A percentile compares a stretch with the other conserved stretches of the same genome.
Conservation (phyloP, 1,140 invertebrate genomes). For the Zelostemma sp. region DNA sequence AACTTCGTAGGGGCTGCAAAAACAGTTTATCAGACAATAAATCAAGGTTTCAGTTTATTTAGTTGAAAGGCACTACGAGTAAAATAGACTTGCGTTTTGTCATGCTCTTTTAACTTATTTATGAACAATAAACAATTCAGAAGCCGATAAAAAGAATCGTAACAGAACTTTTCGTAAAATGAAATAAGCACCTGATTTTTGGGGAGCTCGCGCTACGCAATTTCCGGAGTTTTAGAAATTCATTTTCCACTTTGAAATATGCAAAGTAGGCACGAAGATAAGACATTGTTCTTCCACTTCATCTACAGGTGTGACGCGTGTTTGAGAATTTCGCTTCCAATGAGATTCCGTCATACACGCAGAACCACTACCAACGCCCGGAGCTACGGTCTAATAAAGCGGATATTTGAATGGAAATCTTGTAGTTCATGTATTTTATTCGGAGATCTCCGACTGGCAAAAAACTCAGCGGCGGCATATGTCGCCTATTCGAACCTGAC, state of each 20-base stretch:
- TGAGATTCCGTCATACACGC: constrained; percentile 15
- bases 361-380: constrained; percentile 18
- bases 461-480: constrained; percentile 47
- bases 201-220: too few species aligned
- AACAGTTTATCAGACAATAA: neutral
- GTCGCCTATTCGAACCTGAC: constrained; percentile 49
- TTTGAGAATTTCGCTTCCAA: constrained; percentile 20
- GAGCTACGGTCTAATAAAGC: constrained; percentile 40
- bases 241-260: constrained; percentile 14
- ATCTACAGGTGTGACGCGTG: constrained; percentile 23
- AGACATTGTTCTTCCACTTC: constrained; percentile 23
- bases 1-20: neutral
- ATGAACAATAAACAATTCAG: neutral
- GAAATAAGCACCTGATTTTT: neutral
- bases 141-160: neutral
- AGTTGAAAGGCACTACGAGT: neutral
- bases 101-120: neutral
- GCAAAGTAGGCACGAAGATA: constrained; percentile 12
- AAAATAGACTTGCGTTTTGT: neutral
- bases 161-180: neutral
- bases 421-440: constrained; percentile 54
- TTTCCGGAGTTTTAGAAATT: constrained; percentile 12
- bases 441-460: constrained; percentile 40
- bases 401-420: constrained; percentile 56
- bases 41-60: neutral